Conservation (phyloP, 2,888 invertebrate species). For the Mellilla xanthometata region DNA sequence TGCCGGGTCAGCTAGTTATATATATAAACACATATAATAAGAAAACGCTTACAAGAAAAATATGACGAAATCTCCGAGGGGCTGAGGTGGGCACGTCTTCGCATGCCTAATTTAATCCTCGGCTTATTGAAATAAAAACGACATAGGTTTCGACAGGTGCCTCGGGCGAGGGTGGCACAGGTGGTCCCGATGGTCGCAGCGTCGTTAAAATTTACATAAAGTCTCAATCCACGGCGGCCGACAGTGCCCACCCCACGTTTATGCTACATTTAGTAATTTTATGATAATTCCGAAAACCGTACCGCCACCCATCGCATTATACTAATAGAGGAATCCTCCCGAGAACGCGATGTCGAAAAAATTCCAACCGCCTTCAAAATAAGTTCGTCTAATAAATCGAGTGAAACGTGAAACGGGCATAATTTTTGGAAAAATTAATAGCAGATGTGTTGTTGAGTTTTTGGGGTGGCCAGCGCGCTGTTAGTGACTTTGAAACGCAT, state of each 20-base stretch:
- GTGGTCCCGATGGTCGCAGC: conserved; percentile 81
- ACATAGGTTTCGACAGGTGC: conserved; percentile 82
- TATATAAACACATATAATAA: conserved; percentile 13
- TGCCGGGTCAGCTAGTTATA: too few species aligned
- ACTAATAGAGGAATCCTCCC: conserved; percentile 77
- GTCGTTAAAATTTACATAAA: conserved; percentile 83
- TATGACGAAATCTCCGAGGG: conserved; percentile 51
- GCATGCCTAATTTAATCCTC: conserved; percentile 80
- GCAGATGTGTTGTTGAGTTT: conserved; percentile 79
- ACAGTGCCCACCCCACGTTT: conserved; percentile 79
- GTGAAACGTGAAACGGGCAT: conserved; percentile 66
- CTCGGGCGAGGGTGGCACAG: conserved; percentile 66
- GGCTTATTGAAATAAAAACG: conserved; percentile 82
- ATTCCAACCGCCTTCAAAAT: conserved; percentile 69
- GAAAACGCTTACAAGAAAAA: conserved; percentile 40
- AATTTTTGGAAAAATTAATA: conserved; percentile 73
- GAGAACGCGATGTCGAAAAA: conserved; percentile 63
- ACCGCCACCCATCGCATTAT: conserved; percentile 82
- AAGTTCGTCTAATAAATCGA: conserved; percentile 78
- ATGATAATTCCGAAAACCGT: conserved; percentile 82
- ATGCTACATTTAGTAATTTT: conserved; percentile 84
- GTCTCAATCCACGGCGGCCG: conserved; percentile 79
- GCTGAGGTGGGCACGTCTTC: conserved; percentile 55
- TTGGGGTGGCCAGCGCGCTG: conserved; percentile 50
- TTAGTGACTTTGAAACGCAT: conserved; percentile 72